Evolutionary conservation across 1,140 invertebrate species (phyloP).

Genomic region (Plectrocnemia conspersa): DNA sequence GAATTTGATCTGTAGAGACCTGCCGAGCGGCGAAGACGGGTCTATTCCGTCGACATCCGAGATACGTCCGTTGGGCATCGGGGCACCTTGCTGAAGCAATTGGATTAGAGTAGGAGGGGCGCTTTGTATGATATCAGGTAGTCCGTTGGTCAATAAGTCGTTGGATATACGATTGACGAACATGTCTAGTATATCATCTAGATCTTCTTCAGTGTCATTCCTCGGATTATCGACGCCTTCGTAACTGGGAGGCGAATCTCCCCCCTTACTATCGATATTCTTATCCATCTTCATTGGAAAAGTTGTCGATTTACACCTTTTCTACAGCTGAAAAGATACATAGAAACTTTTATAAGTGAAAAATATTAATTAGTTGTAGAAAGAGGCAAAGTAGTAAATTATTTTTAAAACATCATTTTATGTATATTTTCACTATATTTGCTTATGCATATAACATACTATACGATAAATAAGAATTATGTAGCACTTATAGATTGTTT

Average conservation of each 20-base stretch:
- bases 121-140: background rate
- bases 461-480: no score
- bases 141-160: slow-evolving; percentile 8
- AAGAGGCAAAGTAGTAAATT: no score
- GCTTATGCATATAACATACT: no score
- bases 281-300: slow-evolving; percentile 35
- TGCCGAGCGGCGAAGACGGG: slow-evolving; percentile 47
- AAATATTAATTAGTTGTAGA: no score
- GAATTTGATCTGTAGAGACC: slow-evolving; percentile 49
- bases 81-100: background rate
- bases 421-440: no score
- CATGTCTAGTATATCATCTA: slow-evolving; percentile 29
- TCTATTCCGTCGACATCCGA: slow-evolving; percentile 48
- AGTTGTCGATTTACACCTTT: no score
- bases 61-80: no score
- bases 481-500: no score
- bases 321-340: no score
- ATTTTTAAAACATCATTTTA: no score
- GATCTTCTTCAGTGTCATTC: slow-evolving; percentile 24
- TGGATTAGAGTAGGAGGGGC: no score
- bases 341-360: no score
- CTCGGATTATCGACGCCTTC: slow-evolving; percentile 27
- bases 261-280: slow-evolving; percentile 29
- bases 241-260: slow-evolving; percentile 27
- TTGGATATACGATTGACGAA: slow-evolving; percentile 28